A percentile compares a stretch with the other conserved stretches of the same genome.
Evolutionary conservation across 2,888 invertebrate genomes (phyloP).

Genomic region (Cephus nigrinus): DNA sequence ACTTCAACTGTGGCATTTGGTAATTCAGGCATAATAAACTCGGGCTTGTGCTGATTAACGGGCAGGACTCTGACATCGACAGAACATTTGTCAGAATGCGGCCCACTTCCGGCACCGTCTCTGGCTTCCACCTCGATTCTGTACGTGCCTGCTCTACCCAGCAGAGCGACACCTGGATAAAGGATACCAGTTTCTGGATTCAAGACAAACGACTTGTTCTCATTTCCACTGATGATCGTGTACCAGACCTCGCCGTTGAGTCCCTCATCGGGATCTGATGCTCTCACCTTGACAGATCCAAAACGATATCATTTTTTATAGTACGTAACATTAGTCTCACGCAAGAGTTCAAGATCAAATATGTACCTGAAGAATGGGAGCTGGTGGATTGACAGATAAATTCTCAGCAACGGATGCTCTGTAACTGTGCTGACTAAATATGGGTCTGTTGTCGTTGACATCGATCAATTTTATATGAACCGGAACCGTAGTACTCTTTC

Average conservation of each 20-base stretch:
- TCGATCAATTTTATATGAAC: slow-evolving; percentile 83
- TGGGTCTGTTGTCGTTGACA: slow-evolving; percentile 90
- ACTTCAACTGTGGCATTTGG: slow-evolving; percentile 83
- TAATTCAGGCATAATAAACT: slow-evolving; percentile 81
- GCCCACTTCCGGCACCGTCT: slow-evolving; percentile 78
- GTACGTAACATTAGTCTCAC: slow-evolving; percentile 12
- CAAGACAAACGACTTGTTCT: slow-evolving; percentile 78
- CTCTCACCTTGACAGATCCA: slow-evolving; percentile 70
- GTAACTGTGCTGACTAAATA: slow-evolving; percentile 82
- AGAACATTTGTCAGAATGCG: slow-evolving; percentile 75
- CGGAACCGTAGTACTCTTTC: slow-evolving; percentile 80
- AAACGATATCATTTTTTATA: slow-evolving; percentile 17
- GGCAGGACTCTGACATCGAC: slow-evolving; percentile 82
- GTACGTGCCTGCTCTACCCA: slow-evolving; percentile 73
- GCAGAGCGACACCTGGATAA: slow-evolving; percentile 79
- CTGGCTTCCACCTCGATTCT: slow-evolving; percentile 79
- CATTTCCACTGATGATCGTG: slow-evolving; percentile 76
- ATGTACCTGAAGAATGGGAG: slow-evolving; percentile 77
- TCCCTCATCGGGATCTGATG: slow-evolving; percentile 84
- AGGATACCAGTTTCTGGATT: slow-evolving; percentile 84
- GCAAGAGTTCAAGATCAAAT: background rate
- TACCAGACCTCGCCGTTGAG: slow-evolving; percentile 82
- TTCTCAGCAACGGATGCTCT: slow-evolving; percentile 87
- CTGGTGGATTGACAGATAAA: slow-evolving; percentile 81
- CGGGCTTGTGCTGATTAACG: slow-evolving; percentile 85